phyloP scores from a whole-genome alignment of 2,113 vertebrate species.

The Nesospiza acunhae region DNA sequence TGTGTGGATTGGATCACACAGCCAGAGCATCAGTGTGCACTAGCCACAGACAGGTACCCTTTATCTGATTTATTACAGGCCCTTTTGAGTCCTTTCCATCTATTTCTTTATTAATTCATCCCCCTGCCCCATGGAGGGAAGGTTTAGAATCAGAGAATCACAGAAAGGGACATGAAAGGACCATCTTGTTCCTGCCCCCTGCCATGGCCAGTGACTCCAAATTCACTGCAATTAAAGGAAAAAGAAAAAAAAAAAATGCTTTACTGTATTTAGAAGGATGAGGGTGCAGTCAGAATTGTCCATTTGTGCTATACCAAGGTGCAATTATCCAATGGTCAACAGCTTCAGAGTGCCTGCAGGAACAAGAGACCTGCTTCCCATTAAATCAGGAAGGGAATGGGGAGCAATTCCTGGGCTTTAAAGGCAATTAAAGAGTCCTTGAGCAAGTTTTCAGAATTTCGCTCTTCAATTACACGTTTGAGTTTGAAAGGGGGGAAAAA shows the following conservation, averaged over 20 bases:
- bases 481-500: neutral
- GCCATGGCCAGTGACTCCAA: neutral
- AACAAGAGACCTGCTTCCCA: neutral
- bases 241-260: neutral
- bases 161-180: neutral
- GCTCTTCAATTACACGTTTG: neutral
- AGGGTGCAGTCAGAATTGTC: neutral
- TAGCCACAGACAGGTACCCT: neutral
- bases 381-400: neutral
- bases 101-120: neutral
- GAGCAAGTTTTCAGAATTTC: neutral
- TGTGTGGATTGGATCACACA: fast-evolving
- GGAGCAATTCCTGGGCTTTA: neutral
- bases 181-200: neutral
- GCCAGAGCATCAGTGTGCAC: no score
- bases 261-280: neutral
- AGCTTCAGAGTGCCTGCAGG: neutral
- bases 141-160: neutral
- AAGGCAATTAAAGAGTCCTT: neutral
- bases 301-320: neutral
- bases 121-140: neutral
- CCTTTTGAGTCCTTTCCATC: neutral
- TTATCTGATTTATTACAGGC: neutral
- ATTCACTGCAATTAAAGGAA: neutral
- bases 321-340: neutral